Evolutionary conservation across 2,113 vertebrate species (phyloP), one percentile per base, ranked within the genome.

Genomic region (Gobiocypris rarus): DNA sequence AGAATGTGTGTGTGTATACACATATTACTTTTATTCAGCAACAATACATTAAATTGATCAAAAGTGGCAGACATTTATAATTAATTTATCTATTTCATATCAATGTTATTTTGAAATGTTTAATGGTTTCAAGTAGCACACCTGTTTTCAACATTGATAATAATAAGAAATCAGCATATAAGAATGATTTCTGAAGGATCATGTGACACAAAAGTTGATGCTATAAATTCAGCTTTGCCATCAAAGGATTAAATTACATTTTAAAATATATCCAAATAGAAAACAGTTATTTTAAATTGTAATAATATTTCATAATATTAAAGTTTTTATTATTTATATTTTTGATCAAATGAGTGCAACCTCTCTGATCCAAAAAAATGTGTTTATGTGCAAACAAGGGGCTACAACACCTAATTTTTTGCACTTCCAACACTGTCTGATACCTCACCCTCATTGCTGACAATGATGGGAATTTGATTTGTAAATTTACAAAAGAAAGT

Each of bases 381-480:
- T 1, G 11, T 5, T 14, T 14, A 43, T 71, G 22, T 50, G 71
- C 71, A 74, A 74, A 50, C 71, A 75, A 52, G 73, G 43, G 13
- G 45, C 13, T 52, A 52, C 26, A 75, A 31, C 26, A 75, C 26
- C 26, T 11, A 1, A 9, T 75, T 52, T 52, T 52, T 34, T 19
- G 14, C 24, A 52, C 24, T 75, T 75, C 14, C 48, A 75, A 4
- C 24, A 50, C 14, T 75, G 13, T 52, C 13, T 52, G 14, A 9
- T 52, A 48, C 45, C 73, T 26, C 45, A 50, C 26, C 73, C 24
- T 77, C 28, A 58, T 22, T 59, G 75, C 54, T 77, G 48, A 75
- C 73, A 54, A 75, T 31, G 52, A 43, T 77, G n/a, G 58, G 77
- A 28, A 65, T 79, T 48, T 79, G 58, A 65, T 75, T 79, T 65